Conservation (phyloP, 2,888 invertebrate species). For the Scrobipalpa atriplicella region DNA sequence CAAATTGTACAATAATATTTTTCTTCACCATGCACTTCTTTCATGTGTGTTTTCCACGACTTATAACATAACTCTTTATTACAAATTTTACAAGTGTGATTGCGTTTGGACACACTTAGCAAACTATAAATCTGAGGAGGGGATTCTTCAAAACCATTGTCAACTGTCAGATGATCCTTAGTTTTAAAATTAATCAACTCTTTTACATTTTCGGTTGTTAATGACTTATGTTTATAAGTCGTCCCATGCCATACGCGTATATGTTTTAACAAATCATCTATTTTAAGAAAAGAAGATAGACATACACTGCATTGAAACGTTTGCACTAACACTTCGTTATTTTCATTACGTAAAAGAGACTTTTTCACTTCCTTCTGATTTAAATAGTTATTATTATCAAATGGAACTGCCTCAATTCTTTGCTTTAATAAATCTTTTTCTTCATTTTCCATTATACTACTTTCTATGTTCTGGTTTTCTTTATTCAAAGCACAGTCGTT, state of each 20-base stretch:
- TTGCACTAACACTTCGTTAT: not conserved
- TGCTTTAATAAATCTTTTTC: not conserved
- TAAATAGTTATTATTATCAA: not conserved
- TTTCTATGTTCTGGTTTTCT: not conserved
- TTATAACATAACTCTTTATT: constrained; percentile 4
- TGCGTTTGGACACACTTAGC: not conserved
- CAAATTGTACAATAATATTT: not conserved
- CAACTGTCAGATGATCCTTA: not conserved
- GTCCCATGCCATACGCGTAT: constrained; percentile 9
- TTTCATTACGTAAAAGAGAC: not conserved
- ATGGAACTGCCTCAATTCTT: too few species aligned
- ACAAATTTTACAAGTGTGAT: constrained; percentile 5
- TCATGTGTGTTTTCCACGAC: not conserved
- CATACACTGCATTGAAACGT: constrained; percentile 3
- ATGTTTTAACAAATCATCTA: constrained; percentile 6
- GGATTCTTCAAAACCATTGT: not conserved
- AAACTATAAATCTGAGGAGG: not conserved
- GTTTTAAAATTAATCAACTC: not conserved
- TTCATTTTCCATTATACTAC: not conserved
- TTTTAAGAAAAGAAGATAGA: not conserved
- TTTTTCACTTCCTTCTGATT: not conserved
- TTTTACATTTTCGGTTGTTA: not conserved
- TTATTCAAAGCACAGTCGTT: not conserved
- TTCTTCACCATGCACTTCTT: not conserved
- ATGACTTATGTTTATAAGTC: not conserved